Evolutionary conservation across 2,113 vertebrate genomes (phyloP).

Genomic region (Sebastes schlegelii): DNA sequence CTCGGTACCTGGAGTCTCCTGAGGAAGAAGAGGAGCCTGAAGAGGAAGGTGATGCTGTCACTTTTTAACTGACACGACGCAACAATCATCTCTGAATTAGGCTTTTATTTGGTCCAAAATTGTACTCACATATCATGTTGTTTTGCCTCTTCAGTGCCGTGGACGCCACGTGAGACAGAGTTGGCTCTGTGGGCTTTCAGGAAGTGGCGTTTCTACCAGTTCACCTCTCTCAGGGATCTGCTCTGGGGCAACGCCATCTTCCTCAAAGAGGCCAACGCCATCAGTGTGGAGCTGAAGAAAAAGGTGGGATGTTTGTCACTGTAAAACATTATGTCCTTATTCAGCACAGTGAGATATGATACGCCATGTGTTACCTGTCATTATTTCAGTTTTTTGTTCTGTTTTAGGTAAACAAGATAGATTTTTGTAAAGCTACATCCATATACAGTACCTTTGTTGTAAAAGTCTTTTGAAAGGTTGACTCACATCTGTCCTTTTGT

Average conservation of each 20-base stretch:
- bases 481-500: background rate
- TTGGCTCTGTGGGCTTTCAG: constrained; percentile 96
- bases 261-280: constrained; percentile 98
- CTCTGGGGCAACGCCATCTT: constrained; percentile 98
- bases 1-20: constrained; percentile 90
- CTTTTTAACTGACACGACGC: no score
- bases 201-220: constrained; percentile 99
- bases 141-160: constrained; percentile 85
- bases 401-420: background rate
- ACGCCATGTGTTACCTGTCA: background rate
- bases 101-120: background rate
- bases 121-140: background rate
- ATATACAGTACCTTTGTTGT: background rate
- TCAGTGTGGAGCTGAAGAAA: constrained; percentile 98
- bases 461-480: background rate
- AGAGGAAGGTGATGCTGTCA: constrained; percentile 89
- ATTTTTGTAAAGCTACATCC: background rate
- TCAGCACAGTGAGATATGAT: background rate
- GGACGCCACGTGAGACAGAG: constrained; percentile 92
- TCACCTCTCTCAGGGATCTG: constrained; percentile 95
- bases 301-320: constrained; percentile 83
- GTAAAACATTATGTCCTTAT: background rate
- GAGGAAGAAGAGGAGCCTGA: constrained; percentile 97
- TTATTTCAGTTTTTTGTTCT: background rate
- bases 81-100: background rate